Percentiles rank a stretch among this genome's conserved stretches.
Evolutionary conservation across 2,888 invertebrate genomes (phyloP).

Genomic region (Sinopyrophorus schimmeli): DNA sequence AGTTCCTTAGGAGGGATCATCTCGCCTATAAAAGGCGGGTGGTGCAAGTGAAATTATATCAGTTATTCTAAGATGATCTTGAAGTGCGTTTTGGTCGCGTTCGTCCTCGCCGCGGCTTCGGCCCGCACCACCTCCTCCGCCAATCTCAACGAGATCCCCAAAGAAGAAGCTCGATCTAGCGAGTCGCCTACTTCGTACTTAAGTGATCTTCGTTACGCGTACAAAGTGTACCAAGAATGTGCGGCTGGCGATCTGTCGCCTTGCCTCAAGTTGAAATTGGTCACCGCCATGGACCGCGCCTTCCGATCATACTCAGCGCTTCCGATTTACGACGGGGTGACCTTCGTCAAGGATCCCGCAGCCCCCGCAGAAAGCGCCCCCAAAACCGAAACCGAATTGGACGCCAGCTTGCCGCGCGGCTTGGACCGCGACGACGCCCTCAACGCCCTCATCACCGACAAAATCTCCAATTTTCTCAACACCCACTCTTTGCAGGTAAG

Average conservation of each 20-base stretch:
- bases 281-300: constrained; percentile 76
- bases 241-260: constrained; percentile 68
- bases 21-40: constrained; percentile 49
- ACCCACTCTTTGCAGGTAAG: constrained; percentile 77
- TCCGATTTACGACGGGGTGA: constrained; percentile 73
- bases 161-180: constrained; percentile 46
- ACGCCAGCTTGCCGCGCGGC: constrained; percentile 73
- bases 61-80: constrained; percentile 59
- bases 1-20: constrained; percentile 48
- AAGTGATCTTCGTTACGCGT: constrained; percentile 72
- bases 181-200: constrained; percentile 54
- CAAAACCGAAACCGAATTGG: constrained; percentile 65
- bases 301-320: constrained; percentile 66
- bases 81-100: constrained; percentile 63
- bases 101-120: constrained; percentile 60
- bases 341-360: constrained; percentile 67
- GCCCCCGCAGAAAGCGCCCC: constrained; percentile 54
- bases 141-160: constrained; percentile 55
- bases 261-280: constrained; percentile 78
- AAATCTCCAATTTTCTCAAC: constrained; percentile 73
- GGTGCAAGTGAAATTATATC: constrained; percentile 54
- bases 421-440: constrained; percentile 72
- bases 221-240: constrained; percentile 82
- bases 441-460: constrained; percentile 75
- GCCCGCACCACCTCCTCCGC: constrained; percentile 60